A percentile compares a stretch with the other conserved stretches of the same genome.
Evolutionary conservation across 2,888 invertebrate species (phyloP).

Genomic region (Xylocampa areola): DNA sequence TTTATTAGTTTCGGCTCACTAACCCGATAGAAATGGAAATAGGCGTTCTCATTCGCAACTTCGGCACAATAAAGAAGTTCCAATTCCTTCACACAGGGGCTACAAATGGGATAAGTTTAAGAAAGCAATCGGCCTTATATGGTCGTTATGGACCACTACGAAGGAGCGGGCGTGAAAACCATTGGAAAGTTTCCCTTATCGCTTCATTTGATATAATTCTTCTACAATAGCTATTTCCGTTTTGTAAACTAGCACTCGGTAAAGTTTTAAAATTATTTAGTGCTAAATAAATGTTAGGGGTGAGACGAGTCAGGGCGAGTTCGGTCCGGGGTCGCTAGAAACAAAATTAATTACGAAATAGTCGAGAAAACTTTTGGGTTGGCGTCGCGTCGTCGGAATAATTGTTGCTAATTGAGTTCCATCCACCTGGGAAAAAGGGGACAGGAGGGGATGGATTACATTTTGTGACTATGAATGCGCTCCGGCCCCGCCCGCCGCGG

Average conservation of each 20-base stretch:
- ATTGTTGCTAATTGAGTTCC: constrained; percentile 87
- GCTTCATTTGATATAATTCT: constrained; percentile 81
- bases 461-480: constrained; percentile 59
- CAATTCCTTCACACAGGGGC: constrained; percentile 79
- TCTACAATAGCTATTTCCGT: constrained; percentile 65
- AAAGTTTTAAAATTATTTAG: constrained; percentile 69
- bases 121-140: constrained; percentile 89
- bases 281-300: constrained; percentile 65
- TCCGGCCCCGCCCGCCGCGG: constrained; percentile 16
- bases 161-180: constrained; percentile 83
- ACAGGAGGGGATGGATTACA: constrained; percentile 66
- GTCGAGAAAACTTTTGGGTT: constrained; percentile 82
- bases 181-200: constrained; percentile 83
- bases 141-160: constrained; percentile 86
- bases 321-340: constrained; percentile 71
- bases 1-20: constrained; percentile 76
- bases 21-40: constrained; percentile 86
- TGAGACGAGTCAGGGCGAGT: constrained; percentile 64
- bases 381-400: constrained; percentile 79
- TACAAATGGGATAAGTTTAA: constrained; percentile 89
- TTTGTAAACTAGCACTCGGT: constrained; percentile 58
- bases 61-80: constrained; percentile 87
- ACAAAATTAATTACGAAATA: constrained; percentile 87
- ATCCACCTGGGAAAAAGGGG: constrained; percentile 74
- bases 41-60: constrained; percentile 81